Base-by-base conservation (phyloP, 2,113 vertebrate species). In the Nettapus auritus region DNA sequence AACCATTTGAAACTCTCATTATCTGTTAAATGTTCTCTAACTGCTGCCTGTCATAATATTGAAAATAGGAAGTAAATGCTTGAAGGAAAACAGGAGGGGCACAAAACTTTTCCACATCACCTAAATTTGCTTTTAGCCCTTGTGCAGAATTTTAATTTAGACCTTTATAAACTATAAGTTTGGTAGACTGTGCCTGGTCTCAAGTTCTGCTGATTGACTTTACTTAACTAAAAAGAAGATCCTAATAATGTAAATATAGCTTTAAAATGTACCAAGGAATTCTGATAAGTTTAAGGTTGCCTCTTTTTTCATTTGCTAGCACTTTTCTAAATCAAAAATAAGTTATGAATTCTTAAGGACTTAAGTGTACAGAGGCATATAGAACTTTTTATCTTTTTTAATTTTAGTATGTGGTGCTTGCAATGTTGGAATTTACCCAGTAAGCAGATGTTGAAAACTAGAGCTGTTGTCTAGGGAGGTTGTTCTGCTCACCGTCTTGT, bases 21-120 rank as follows among this genome's bases (percentile, higher is more conserved):
- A 86, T 96, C 73, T 86, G n/a, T 78, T 91, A 90, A 94, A 75
- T 75, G 26, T 88, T 90, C 40, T 93, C 53, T 60, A 94, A 74
- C 71, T 82, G 63, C 71, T 86, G 56, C 13, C 59, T 86, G 76
- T 93, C 79, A 20, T 70, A 93, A 86, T 67, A 74, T 19, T 74
- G 82, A 77, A 91, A 86, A 85, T 13, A 76, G 40, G 68, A 75
- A 91, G 56, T 16, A 85, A 92, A 21, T 50, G 68, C 59, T 93
- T 73, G 44, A 93, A 95, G 59, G 29, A 53, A 50, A 89, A 46
- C 1, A 4, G 71, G 10, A 74, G 56, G 59, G 36, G 14, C 13
- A 52, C 23, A 25, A 52, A 55, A 17, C 52, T 67, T 4, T 17
- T 88, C 14, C 29, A 12, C 50, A 25, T 60, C 52, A 25, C 44